These are phyloP conservation scores for Baryphthengus martii DNA, from an alignment of 2,113 vertebrate genomes.

Conservation along the genomic window DNA sequence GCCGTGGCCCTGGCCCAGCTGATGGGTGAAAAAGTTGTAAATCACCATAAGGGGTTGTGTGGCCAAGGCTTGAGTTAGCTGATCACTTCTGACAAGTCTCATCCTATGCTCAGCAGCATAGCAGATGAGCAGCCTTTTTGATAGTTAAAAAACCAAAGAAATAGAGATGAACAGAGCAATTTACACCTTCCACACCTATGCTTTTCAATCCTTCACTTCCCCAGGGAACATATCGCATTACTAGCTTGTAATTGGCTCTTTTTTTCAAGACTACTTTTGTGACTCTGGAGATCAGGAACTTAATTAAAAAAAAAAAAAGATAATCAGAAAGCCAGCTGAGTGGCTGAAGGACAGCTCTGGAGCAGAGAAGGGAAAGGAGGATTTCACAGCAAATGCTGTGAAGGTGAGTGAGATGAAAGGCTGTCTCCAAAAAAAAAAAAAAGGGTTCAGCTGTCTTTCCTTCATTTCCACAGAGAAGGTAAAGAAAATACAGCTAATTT, in stretches of 20 bases:
- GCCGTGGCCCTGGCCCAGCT: neutral
- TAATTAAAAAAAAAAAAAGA: neutral
- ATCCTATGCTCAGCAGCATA: neutral
- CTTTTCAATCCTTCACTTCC: neutral
- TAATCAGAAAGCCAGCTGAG: neutral
- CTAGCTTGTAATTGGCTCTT: neutral
- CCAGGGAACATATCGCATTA: neutral
- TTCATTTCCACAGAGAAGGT: neutral
- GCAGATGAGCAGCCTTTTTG: neutral
- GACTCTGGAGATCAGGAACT: neutral
- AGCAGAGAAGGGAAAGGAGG: neutral
- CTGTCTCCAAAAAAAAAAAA: neutral
- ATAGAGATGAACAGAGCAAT: neutral
- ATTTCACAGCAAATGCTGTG: neutral
- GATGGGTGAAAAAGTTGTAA: neutral
- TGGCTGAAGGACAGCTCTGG: neutral
- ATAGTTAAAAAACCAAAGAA: neutral
- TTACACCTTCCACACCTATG: neutral
- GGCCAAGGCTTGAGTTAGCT: neutral
- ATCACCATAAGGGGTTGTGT: neutral
- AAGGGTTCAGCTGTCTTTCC: neutral
- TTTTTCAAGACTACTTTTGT: neutral
- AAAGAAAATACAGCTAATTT: neutral
- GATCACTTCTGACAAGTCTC: neutral
- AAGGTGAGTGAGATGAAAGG: neutral